phyloP scores from a whole-genome alignment of 2,888 invertebrate species.

The Hemaris fuciformis region DNA sequence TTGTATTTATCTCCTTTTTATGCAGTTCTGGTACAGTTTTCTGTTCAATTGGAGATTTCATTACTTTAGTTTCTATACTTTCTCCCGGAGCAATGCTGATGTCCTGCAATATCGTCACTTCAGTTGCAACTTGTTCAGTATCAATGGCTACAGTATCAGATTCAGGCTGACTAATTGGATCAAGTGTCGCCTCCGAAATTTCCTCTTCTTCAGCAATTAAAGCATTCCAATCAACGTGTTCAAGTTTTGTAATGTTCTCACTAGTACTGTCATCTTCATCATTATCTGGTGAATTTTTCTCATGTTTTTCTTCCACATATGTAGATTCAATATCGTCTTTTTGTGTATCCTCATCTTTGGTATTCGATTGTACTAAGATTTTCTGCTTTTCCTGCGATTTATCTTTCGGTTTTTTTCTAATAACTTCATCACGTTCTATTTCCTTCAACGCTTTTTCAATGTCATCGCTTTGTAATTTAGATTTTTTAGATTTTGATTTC shows the following conservation, averaged over 20 bases:
- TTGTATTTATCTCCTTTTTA: constrained; percentile 14
- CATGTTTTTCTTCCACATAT: not conserved
- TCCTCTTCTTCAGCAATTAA: constrained; percentile 68
- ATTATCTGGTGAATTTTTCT: constrained; percentile 17
- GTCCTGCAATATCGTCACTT: constrained; percentile 67
- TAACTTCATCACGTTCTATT: constrained; percentile 42
- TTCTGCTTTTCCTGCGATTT: constrained; percentile 29
- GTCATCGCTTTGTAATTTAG: constrained; percentile 45
- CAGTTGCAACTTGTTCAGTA: constrained; percentile 56
- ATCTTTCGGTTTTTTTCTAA: constrained; percentile 47
- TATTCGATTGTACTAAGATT: not conserved
- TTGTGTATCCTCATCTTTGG: constrained; percentile 11
- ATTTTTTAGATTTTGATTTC: constrained; percentile 54
- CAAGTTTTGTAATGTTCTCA: constrained; percentile 49
- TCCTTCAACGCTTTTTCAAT: constrained; percentile 54
- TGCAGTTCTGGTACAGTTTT: not conserved
- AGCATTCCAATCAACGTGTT: constrained; percentile 70
- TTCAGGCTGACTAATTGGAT: constrained; percentile 41
- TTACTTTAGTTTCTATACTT: not conserved
- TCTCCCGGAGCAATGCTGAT: constrained; percentile 23
- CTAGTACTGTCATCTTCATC: constrained; percentile 15
- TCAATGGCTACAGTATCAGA: constrained; percentile 26
- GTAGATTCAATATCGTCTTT: not conserved
- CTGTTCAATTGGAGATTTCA: not conserved
- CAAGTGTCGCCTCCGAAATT: constrained; percentile 40